Base-by-base conservation (phyloP, 2,888 invertebrate genomes). In the Idaea dimidiata region DNA sequence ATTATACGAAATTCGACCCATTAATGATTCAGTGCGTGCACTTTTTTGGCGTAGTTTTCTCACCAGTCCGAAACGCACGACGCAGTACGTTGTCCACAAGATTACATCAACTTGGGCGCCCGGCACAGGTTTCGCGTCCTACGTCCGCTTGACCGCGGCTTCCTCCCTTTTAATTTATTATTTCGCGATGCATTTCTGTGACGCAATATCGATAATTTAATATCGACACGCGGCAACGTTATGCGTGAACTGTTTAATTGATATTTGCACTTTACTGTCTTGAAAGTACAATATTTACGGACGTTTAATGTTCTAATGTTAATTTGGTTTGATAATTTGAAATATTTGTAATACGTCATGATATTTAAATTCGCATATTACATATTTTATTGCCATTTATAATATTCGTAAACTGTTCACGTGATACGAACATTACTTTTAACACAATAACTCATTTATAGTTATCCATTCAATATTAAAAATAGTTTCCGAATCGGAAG, bases 401-500 rank as follows among this genome's bases (percentile, higher is more conserved):
- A 72, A 70, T 77, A 83, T 83, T 82, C 76, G 72, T 83, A 82
- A 84, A 83, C 82, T 76, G 79, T 82, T 80, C 82, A 85, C 81
- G 82, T 81, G 74, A 77, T 77, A 73, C 77, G 82, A 80, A 84
- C 82, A 81, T 79, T 80, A 82, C 74, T 81, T 85, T 80, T 76
- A 43, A 43, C 43, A 43, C 43, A 43, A 43, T 43, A 86, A 86
- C 82, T 79, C 76, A 80, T 73, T 78, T 59, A 82, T 84, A 83
- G 80, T 78, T 77, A 86, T 81, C 81, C 79, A 83, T 85, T 86
- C 76, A 76, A 24, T 24, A 24, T 24, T 88, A 90, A 8, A 85
- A 83, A 88, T 86, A 89, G 81, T 91, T 91, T 91, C 91, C 91
- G 92, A 92, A 91, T 92, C 92, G 92, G 92, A 92, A 92, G 92